These are phyloP conservation scores for Paralichthys olivaceus DNA, from an alignment of 2,113 vertebrate genomes.

Conservation along the genomic window DNA sequence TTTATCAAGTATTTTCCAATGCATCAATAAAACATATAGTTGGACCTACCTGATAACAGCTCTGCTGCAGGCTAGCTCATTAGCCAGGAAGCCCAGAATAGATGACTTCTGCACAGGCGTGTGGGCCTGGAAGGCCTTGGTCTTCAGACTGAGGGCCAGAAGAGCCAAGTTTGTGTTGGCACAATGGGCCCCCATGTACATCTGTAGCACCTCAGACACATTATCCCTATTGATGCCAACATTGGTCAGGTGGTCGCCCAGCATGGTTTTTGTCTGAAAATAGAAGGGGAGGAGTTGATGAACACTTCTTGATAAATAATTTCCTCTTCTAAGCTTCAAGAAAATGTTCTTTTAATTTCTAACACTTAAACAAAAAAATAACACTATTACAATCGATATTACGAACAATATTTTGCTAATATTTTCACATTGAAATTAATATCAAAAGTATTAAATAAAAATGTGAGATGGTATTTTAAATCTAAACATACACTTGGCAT, in stretches of 20 bases:
- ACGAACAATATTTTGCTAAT: no score
- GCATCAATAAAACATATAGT: conserved; percentile 53
- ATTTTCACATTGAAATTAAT: no score
- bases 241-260: conserved; percentile 95
- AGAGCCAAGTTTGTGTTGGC: conserved; percentile 89
- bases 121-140: conserved; percentile 98
- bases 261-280: conserved; percentile 92
- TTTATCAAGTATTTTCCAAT: conserved; percentile 45
- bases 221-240: conserved; percentile 98
- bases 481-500: no score
- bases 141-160: conserved; percentile 89
- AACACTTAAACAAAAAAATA: no score
- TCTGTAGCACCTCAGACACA: conserved; percentile 97
- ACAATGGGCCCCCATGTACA: conserved; percentile 96
- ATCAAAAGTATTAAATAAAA: no score
- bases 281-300: conserved; percentile 5
- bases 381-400: no score
- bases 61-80: conserved; percentile 96
- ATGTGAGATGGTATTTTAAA: no score
- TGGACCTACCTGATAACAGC: conserved; percentile 88
- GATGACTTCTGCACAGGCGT: conserved; percentile 94
- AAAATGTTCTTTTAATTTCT: no score
- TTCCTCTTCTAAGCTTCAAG: no score
- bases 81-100: conserved; percentile 92
- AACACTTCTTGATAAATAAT: no score